These are phyloP conservation scores for Gouania willdenowi DNA, from an alignment of 2,797 vertebrate species.

Conservation along the genomic window DNA sequence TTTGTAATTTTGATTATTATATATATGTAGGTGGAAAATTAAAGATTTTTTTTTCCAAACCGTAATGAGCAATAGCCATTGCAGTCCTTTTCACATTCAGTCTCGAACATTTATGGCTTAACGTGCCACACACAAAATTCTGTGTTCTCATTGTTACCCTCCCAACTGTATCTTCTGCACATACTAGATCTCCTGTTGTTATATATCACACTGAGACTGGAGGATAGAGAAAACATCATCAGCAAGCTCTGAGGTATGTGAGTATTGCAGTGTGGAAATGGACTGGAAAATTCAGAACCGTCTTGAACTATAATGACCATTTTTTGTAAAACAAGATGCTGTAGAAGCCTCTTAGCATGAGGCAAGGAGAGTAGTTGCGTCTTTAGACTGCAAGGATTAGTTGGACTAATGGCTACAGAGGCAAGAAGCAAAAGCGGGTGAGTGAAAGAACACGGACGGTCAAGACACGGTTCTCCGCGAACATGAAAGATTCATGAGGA, in stretches of 20 bases:
- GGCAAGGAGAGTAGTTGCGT: conserved; percentile 21
- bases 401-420: conserved; percentile 32
- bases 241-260: conserved; percentile 27
- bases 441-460: conserved; percentile 1
- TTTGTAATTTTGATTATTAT: too few relatives aligned
- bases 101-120: neutral
- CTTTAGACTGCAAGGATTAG: conserved; percentile 24
- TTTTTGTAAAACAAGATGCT: conserved; percentile 52
- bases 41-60: too few relatives aligned
- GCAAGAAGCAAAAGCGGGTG: conserved; percentile 4
- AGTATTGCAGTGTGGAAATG: conserved; percentile 43
- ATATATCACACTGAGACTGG: conserved; percentile 17
- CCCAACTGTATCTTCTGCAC: neutral
- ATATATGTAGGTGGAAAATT: too few relatives aligned
- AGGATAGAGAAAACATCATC: conserved; percentile 15
- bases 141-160: neutral
- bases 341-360: conserved; percentile 15
- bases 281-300: conserved; percentile 46
- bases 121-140: too few relatives aligned
- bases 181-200: conserved; percentile 19
- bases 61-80: too few relatives aligned
- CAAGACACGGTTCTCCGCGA: too few relatives aligned
- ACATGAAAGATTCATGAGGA: too few relatives aligned
- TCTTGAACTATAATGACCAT: conserved; percentile 20
- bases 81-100: neutral